These are phyloP conservation scores for Tetramorium alpestre DNA, from an alignment of 1,140 invertebrate genomes.

Conservation along the genomic window DNA sequence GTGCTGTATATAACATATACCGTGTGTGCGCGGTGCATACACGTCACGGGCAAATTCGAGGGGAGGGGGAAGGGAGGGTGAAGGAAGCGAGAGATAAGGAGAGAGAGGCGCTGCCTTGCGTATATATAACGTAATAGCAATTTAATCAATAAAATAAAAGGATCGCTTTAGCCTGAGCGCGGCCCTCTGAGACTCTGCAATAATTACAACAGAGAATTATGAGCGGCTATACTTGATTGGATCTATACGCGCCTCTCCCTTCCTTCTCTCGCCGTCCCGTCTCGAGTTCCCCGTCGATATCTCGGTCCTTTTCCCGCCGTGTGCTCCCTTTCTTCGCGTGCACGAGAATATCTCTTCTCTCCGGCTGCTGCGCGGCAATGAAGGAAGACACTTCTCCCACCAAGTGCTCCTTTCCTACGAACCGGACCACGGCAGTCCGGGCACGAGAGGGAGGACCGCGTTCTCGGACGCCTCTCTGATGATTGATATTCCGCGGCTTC, in stretches of 20 bases:
- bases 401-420: constrained; percentile 3
- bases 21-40: constrained; percentile 12
- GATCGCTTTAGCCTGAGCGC: constrained; percentile 71
- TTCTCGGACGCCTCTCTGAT: constrained; percentile 7
- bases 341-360: constrained; percentile 37
- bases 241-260: constrained; percentile 79
- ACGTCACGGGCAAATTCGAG: constrained; percentile 11
- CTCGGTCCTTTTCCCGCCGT: constrained; percentile 15
- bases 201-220: constrained; percentile 84
- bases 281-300: constrained; percentile 32
- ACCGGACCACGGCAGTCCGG: background rate
- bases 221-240: constrained; percentile 82
- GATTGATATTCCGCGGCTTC: constrained; percentile 42
- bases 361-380: constrained; percentile 22
- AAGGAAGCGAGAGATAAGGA: constrained; percentile 10
- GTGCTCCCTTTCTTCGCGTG: constrained; percentile 51
- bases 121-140: constrained; percentile 82
- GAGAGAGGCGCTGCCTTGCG: constrained; percentile 57
- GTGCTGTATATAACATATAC: constrained; percentile 43
- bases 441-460: background rate
- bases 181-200: constrained; percentile 78
- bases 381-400: constrained; percentile 20
- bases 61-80: too few species aligned
- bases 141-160: constrained; percentile 84
- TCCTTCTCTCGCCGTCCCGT: constrained; percentile 17